These are phyloP conservation scores for Felis catus DNA, from an alignment of 2,113 vertebrate species.

Conservation along the genomic window DNA sequence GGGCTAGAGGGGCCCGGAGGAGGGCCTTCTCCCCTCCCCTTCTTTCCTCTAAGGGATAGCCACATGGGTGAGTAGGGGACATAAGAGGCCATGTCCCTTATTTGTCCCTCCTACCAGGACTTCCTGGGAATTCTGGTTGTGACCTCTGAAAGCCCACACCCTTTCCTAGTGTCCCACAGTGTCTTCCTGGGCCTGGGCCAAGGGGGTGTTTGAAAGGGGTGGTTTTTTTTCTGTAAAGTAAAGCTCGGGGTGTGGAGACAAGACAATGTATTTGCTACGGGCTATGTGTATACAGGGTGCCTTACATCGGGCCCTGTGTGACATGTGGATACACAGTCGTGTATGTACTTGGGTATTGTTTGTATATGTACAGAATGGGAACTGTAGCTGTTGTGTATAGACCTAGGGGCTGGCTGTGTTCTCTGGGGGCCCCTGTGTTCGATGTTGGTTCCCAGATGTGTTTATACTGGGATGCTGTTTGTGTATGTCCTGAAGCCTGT, in stretches of 20 bases:
- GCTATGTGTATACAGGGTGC: not conserved
- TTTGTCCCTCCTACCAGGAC: not conserved
- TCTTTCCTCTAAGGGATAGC: not conserved
- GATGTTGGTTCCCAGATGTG: not conserved
- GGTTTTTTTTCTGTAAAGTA: slow-evolving; percentile 5
- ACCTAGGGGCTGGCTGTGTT: not conserved
- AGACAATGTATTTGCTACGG: not conserved
- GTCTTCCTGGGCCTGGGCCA: slow-evolving; percentile 23
- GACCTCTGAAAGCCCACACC: not conserved
- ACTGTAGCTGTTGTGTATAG: not conserved
- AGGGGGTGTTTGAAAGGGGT: not conserved
- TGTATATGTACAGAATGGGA: not conserved
- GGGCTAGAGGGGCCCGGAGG: not conserved
- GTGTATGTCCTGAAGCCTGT: not conserved
- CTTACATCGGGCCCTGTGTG: not conserved
- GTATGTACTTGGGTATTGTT: not conserved
- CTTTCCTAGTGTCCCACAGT: not conserved
- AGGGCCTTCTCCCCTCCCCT: not conserved
- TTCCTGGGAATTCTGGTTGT: slow-evolving; percentile 1
- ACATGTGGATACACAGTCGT: not conserved
- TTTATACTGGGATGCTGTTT: slow-evolving; percentile 6
- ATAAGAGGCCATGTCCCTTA: not conserved
- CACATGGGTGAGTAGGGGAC: slow-evolving; percentile 50
- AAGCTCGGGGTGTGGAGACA: not conserved
- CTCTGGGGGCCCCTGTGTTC: not conserved